phyloP scores from a whole-genome alignment of 2,797 vertebrate species.

The Ctenochaetus hawaiiensis region DNA sequence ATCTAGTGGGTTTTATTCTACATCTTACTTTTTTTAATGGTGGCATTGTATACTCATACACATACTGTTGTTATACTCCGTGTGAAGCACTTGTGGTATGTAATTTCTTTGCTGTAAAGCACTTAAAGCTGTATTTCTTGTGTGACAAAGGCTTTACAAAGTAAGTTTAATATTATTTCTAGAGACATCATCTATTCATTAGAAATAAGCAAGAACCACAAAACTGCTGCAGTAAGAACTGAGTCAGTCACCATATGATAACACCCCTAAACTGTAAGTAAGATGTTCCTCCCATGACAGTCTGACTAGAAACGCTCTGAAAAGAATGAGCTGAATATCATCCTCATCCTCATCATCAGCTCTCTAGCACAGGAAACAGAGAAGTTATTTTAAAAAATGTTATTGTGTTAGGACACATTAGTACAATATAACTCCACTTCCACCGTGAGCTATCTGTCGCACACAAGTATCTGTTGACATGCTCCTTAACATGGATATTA shows the following conservation, averaged over 20 bases:
- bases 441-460: constrained; percentile 79
- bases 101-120: too few relatives aligned
- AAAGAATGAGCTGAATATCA: constrained; percentile 45
- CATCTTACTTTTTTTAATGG: too few relatives aligned
- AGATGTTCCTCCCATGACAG: constrained; percentile 28
- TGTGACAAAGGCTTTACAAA: too few relatives aligned
- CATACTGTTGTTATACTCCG: too few relatives aligned
- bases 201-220: constrained; percentile 2
- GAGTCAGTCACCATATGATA: constrained; percentile 26
- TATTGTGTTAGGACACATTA: constrained; percentile 83
- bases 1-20: too few relatives aligned
- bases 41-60: too few relatives aligned
- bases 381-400: constrained; percentile 79
- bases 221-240: background rate
- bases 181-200: background rate
- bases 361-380: constrained; percentile 54
- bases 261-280: constrained; percentile 36
- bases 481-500: constrained; percentile 91
- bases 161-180: too few relatives aligned
- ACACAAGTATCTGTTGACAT: constrained; percentile 91
- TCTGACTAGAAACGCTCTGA: constrained; percentile 25
- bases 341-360: constrained; percentile 46
- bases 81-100: too few relatives aligned
- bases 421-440: constrained; percentile 82
- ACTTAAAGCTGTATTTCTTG: too few relatives aligned